Percentiles rank a stretch among this genome's conserved stretches.
Conservation (phyloP, 1,140 invertebrate genomes). For the Drosophila prosaltans region DNA sequence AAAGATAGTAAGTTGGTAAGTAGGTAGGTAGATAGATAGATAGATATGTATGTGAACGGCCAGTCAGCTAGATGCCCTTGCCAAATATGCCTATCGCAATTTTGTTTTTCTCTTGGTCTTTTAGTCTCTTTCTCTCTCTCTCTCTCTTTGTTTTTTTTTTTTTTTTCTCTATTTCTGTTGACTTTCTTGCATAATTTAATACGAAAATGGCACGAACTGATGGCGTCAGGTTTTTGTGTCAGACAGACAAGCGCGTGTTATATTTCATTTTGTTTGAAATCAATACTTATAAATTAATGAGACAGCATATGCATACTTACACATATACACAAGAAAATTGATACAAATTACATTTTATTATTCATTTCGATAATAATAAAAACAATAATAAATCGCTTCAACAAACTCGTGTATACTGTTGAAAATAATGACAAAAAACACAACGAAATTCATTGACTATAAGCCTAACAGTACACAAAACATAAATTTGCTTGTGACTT, state of each 20-base stretch:
- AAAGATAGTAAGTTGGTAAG: background rate
- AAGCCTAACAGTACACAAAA: too few species aligned
- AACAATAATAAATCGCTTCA: too few species aligned
- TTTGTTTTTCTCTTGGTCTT: slow-evolving; percentile 32
- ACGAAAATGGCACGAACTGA: slow-evolving; percentile 41
- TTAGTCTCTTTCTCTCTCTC: slow-evolving; percentile 17
- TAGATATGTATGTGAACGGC: background rate
- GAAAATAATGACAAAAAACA: background rate
- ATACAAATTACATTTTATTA: slow-evolving; percentile 10
- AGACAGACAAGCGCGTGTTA: background rate
- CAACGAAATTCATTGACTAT: too few species aligned
- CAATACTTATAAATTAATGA: slow-evolving; percentile 19
- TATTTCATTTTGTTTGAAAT: background rate
- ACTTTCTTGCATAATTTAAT: slow-evolving; percentile 51
- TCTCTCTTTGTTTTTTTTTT: slow-evolving; percentile 9
- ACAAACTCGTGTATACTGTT: background rate
- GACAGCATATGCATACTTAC: slow-evolving; percentile 9
- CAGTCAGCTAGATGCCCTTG: slow-evolving; percentile 1
- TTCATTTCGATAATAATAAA: slow-evolving; percentile 1
- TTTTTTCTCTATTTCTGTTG: slow-evolving; percentile 18
- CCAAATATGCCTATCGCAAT: slow-evolving; percentile 44
- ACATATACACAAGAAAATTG: background rate
- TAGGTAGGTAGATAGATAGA: background rate
- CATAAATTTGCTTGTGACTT: too few species aligned
- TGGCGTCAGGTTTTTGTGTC: slow-evolving; percentile 27